Conservation (phyloP, 1,140 invertebrate species). For the Drosophila truncata region DNA sequence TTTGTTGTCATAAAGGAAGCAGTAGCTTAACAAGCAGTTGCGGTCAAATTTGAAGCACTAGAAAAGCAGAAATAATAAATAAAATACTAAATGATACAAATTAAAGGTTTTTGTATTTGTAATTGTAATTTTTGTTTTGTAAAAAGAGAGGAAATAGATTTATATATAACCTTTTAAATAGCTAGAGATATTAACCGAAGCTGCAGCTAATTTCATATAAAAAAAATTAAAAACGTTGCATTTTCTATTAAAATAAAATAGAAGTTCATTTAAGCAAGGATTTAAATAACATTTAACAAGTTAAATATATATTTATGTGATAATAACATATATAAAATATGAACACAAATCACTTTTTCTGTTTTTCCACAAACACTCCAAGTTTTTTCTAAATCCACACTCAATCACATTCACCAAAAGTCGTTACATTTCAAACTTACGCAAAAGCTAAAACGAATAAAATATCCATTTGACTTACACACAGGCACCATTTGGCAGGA, state of each 20-base stretch:
- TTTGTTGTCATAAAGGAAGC: background rate
- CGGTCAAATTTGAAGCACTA: no score
- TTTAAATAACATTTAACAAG: background rate
- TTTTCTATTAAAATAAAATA: background rate
- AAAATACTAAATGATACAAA: background rate
- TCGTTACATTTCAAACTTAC: constrained; percentile 1
- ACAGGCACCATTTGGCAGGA: constrained; percentile 95
- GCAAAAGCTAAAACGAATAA: background rate
- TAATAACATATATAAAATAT: background rate
- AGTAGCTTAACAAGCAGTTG: no score
- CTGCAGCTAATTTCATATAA: no score
- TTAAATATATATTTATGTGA: background rate
- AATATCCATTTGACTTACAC: constrained; percentile 22
- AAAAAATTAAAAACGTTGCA: background rate
- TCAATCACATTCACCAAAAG: background rate
- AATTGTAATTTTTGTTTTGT: no score
- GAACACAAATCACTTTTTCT: background rate
- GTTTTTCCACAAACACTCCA: background rate
- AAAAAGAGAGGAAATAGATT: no score
- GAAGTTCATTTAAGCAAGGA: background rate
- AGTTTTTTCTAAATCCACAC: background rate
- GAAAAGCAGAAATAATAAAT: background rate
- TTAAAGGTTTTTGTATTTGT: background rate
- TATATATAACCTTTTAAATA: no score
- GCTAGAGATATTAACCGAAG: no score